Conservation (phyloP, 2,797 vertebrate species). For the Falco peregrinus region DNA sequence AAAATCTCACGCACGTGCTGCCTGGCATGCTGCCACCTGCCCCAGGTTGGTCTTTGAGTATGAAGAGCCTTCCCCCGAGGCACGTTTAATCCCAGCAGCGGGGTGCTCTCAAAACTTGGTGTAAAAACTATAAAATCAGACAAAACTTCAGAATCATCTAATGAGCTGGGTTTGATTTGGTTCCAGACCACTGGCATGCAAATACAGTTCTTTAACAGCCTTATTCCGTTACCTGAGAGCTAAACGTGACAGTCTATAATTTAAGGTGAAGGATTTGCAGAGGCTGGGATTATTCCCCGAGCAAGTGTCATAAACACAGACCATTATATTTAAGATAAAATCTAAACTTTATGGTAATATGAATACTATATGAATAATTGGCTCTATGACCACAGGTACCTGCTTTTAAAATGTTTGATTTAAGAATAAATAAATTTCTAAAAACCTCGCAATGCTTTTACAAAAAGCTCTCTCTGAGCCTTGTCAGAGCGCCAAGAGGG, state of each 20-base stretch:
- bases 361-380: background rate
- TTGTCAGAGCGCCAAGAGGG: background rate
- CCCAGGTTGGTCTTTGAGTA: background rate
- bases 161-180: background rate
- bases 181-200: background rate
- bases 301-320: background rate
- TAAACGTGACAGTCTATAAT: constrained; percentile 9
- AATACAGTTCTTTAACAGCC: background rate
- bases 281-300: constrained; percentile 8
- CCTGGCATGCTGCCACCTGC: background rate
- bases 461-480: background rate
- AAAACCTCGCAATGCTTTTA: background rate
- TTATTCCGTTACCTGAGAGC: background rate
- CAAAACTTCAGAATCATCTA: background rate
- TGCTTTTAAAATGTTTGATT: background rate
- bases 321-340: background rate
- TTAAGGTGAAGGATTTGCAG: constrained; percentile 27
- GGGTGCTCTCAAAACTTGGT: background rate
- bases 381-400: background rate
- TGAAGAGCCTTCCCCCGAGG: background rate
- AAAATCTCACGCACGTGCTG: background rate
- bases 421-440: background rate
- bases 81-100: background rate
- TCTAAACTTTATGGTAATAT: background rate
- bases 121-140: background rate